Evolutionary conservation across 2,113 vertebrate species (phyloP).

Genomic region (Spilogale gracilis): DNA sequence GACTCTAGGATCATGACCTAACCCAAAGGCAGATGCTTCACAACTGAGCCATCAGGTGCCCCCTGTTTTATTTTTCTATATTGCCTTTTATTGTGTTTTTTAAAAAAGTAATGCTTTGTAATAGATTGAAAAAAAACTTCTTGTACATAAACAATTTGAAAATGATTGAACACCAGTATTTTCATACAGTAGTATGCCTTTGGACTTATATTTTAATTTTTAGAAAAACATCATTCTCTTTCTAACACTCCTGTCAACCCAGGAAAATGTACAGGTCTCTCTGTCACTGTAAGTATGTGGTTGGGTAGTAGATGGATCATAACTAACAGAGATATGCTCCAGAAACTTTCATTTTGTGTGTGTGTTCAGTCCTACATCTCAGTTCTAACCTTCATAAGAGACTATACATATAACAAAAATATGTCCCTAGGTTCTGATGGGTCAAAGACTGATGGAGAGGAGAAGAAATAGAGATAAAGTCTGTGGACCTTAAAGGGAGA

Average conservation of each 20-base stretch:
- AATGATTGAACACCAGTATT: background rate
- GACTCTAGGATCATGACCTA: no score
- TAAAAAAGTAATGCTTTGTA: background rate
- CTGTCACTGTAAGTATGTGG: background rate
- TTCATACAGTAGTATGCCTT: background rate
- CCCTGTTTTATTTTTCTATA: background rate
- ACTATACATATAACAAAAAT: background rate
- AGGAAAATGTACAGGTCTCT: background rate
- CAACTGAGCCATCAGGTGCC: no score
- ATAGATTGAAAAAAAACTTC: background rate
- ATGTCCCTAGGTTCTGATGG: background rate
- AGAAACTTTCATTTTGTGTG: background rate
- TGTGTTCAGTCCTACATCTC: background rate
- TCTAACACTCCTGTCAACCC: background rate
- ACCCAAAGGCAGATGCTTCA: no score
- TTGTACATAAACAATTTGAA: background rate
- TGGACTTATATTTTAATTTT: background rate
- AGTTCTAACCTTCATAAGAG: background rate
- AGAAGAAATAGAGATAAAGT: background rate
- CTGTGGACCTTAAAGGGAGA: background rate
- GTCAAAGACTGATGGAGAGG: background rate
- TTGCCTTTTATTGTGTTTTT: background rate
- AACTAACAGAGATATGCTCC: background rate
- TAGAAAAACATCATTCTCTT: background rate
- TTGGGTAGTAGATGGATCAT: background rate